A percentile compares a stretch with the other conserved stretches of the same genome.
phyloP scores from a whole-genome alignment of 1,140 invertebrate genomes.

The Solenopsis fugax region DNA sequence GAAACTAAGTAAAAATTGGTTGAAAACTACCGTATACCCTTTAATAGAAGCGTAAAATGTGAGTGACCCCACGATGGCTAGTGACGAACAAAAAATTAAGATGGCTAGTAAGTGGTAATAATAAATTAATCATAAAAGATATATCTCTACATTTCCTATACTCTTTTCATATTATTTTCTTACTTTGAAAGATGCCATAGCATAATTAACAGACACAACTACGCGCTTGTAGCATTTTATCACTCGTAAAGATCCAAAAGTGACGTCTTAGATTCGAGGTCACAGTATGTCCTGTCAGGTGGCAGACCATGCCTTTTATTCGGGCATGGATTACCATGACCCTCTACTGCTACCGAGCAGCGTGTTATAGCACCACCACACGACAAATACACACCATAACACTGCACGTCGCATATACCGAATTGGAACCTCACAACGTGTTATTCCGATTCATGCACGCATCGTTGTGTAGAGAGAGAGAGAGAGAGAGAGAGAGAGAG shows the following conservation, averaged over 20 bases:
- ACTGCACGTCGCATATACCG: conserved; percentile 22
- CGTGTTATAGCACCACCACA: conserved; percentile 5
- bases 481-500: not conserved
- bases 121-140: not conserved
- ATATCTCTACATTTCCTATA: not conserved
- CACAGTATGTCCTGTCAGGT: conserved; percentile 16
- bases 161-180: conserved; percentile 1
- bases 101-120: too few species aligned
- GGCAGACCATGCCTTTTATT: conserved; percentile 50
- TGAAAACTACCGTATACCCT: too few species aligned
- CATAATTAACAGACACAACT: not conserved
- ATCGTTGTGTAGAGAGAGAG: not conserved
- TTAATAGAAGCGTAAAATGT: too few species aligned
- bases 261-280: conserved; percentile 17
- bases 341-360: conserved; percentile 28
- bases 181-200: not conserved
- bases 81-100: too few species aligned
- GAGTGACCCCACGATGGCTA: too few species aligned
- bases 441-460: conserved; percentile 27
- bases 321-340: conserved; percentile 5
- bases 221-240: not conserved
- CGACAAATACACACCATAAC: conserved; percentile 21
- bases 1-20: too few species aligned
- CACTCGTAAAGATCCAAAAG: conserved; percentile 26
- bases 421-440: conserved; percentile 13